Conservation (phyloP, 2,113 vertebrate genomes). For the Leptodactylus fuscus region DNA sequence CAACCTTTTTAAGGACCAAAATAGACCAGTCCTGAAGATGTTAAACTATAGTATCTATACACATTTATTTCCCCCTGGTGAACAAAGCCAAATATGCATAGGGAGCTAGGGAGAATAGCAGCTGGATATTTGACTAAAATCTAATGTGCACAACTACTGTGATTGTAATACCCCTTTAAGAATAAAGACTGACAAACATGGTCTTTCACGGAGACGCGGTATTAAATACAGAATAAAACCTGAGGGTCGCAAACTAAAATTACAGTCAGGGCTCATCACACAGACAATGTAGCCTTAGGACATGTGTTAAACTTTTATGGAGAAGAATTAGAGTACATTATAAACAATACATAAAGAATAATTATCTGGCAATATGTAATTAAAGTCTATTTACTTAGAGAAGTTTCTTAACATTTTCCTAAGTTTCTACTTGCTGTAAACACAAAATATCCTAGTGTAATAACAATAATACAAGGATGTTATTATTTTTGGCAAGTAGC, state of each 20-base stretch:
- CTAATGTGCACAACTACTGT: too few relatives aligned
- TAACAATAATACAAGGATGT: neutral
- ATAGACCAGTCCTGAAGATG: too few relatives aligned
- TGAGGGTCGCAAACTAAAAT: neutral
- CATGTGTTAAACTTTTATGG: neutral
- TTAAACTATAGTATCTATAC: too few relatives aligned
- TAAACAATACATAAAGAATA: neutral
- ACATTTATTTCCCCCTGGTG: too few relatives aligned
- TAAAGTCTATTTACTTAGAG: neutral
- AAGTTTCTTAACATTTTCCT: neutral
- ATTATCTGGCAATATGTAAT: neutral
- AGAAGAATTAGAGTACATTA: neutral
- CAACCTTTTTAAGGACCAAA: too few relatives aligned
- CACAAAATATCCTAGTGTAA: constrained; percentile 15
- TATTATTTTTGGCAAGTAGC: constrained; percentile 19
- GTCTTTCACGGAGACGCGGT: too few relatives aligned
- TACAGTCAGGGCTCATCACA: neutral
- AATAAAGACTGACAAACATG: too few relatives aligned
- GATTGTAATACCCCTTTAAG: too few relatives aligned
- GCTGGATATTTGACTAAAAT: too few relatives aligned
- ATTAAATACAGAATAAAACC: neutral
- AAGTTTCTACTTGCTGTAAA: neutral
- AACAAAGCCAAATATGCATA: too few relatives aligned
- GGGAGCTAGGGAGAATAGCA: too few relatives aligned
- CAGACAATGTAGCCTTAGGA: neutral